Base-by-base conservation (phyloP, 2,888 invertebrate species). In the Drymonia ruficornis region DNA sequence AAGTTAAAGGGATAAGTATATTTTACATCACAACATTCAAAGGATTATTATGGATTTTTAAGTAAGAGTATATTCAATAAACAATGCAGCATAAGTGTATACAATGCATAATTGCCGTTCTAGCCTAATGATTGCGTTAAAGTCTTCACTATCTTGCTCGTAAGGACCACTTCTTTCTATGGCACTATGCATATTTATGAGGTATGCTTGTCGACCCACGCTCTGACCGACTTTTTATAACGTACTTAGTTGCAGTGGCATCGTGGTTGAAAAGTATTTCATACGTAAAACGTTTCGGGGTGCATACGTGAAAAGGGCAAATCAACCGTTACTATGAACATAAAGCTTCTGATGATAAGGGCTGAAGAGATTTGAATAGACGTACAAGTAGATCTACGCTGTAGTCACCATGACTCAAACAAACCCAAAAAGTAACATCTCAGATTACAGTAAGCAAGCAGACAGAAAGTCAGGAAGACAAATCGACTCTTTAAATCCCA, bases 261-360 rank as follows among this genome's bases (percentile, higher is more conserved):
- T 49, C 18, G 44, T 16, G 40, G 57, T 58, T 57, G 44, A 44
- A 49, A 59, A 61, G 1, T 51, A 56, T 56, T 50, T 63, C 38
- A 53, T 31, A 23, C 50, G 40, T 50, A 52, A 56, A 66, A 65
- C 63, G 57, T 57, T 65, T 62, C 40, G 56, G 81, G 78, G 83
- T 83, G 78, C 75, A 81, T 81, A 80, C n/a, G 54, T 81, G 65
- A 84, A 85, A 85, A 84, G 84, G 84, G 59, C 79, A 80, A 50
- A 52, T 36, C 13, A 56, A 50, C 70, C 67, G 78, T 82, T 81
- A 68, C 52, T 51, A 12, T 31, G 12, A 36, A n/a, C 9, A 36
- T 36, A 4, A 36, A n/a, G 36, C 11, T 4, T 36, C n/a, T n/a
- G n/a, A n/a, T n/a, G 4, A n/a, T 7, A n/a, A 36, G n/a, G 11